Evolutionary conservation across 2,888 invertebrate genomes (phyloP), one percentile per base, ranked within the genome.

Genomic region (Punctoribates punctum): DNA sequence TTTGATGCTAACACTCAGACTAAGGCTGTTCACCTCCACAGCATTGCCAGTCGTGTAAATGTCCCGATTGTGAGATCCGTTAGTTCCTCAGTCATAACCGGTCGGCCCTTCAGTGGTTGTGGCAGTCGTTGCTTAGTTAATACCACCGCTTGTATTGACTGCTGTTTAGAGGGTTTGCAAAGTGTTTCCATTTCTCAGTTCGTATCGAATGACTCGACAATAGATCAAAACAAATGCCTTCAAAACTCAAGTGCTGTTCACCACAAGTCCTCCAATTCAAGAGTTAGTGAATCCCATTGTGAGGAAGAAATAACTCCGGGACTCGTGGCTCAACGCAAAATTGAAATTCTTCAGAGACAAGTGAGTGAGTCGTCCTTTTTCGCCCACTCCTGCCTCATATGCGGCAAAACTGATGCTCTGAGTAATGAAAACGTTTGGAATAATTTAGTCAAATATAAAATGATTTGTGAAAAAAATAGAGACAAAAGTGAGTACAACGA

Each of bases 1-100:
- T 72, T 48, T 27, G 23, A 13, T 34, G 34, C 5, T 65, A 27
- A 60, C 6, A 60, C 25, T 13, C 13, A 38, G 65, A 25, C 23
- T 72, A 72, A 72, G 72, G 72, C 72, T 72, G 48, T 72, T 72
- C 72, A 72, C 72, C 72, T 72, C 48, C 11, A 72, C 20, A 48
- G 72, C 72, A 23, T 20, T 27, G 15, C 3, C 17, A 42, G 72
- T 27, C 23, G 27, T 72, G 46, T 25, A 42, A 72, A 72, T 20
- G 72, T 72, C 48, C 72, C 72, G 72, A 72, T 72, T 72, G 72
- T 72, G 48, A 20, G 72, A 72, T 72, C 72, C 72, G 72, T 72
- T 72, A 72, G 72, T 72, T 72, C 72, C 72, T 72, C 72, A 72
- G 25, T 72, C 17, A n/a, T 72, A 72, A 72, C 72, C 48, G 72